Percentiles rank a stretch among this genome's conserved stretches.
Evolutionary conservation across 2,113 vertebrate species (phyloP).

Genomic region (Dermatemys mawii): DNA sequence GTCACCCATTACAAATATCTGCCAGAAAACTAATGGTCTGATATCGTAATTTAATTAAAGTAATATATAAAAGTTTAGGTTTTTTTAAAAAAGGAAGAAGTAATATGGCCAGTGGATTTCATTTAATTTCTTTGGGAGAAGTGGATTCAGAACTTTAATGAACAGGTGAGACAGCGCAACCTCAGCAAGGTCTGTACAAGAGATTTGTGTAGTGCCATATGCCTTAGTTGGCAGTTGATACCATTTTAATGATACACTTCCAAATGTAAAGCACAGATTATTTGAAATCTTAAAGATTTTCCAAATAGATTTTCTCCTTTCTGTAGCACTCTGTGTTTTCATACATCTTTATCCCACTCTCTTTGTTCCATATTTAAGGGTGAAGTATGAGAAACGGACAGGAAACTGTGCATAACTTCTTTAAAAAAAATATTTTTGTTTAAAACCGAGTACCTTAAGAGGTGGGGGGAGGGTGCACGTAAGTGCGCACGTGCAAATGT

Average conservation of each 20-base stretch:
- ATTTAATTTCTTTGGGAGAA: neutral
- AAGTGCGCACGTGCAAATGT: neutral
- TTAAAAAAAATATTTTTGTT: neutral
- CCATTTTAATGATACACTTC: slow-evolving; percentile 32
- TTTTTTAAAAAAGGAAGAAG: neutral
- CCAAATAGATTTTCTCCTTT: slow-evolving; percentile 8
- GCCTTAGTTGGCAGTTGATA: slow-evolving; percentile 39
- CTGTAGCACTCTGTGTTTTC: slow-evolving; percentile 14
- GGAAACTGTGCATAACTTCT: slow-evolving; percentile 50
- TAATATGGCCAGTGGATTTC: neutral
- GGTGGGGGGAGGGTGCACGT: neutral
- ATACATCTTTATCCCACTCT: slow-evolving; percentile 16
- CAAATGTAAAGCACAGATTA: neutral
- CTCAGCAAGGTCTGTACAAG: neutral
- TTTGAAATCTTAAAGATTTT: slow-evolving; percentile 11
- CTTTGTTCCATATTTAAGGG: slow-evolving; percentile 51
- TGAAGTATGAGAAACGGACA: slow-evolving; percentile 25
- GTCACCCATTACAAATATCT: neutral
- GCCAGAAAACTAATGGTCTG: neutral
- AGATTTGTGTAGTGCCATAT: slow-evolving; percentile 29
- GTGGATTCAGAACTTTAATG: neutral
- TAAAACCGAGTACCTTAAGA: neutral
- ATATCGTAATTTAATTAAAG: neutral
- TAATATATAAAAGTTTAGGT: rapidly evolving
- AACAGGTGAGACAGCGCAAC: neutral